Percentiles rank a stretch among this genome's conserved stretches.
Evolutionary conservation across 2,113 vertebrate genomes (phyloP).

Genomic region (Alligator sinensis): DNA sequence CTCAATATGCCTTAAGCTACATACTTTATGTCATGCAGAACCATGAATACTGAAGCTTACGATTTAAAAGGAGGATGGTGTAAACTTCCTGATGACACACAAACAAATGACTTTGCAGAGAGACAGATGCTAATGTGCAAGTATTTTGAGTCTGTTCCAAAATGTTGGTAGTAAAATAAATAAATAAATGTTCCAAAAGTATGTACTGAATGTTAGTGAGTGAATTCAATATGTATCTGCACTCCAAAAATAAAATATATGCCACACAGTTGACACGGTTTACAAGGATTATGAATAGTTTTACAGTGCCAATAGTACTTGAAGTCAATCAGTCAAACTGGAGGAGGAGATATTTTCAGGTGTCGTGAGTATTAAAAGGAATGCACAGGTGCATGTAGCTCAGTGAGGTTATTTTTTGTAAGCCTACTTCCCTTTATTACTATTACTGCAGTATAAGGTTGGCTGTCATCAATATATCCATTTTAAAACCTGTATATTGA

Average conservation of each 20-base stretch:
- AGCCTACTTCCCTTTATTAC: too few relatives aligned
- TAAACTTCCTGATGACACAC: background rate
- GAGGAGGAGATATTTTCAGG: background rate
- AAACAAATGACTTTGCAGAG: background rate
- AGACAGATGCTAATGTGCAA: background rate
- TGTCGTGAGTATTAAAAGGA: background rate
- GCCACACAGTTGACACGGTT: background rate
- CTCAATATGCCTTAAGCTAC: background rate
- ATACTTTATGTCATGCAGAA: background rate
- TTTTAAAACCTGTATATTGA: conserved; percentile 21
- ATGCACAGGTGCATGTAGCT: too few relatives aligned
- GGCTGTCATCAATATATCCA: background rate
- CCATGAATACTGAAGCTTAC: background rate
- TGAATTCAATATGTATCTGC: background rate
- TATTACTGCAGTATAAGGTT: too few relatives aligned
- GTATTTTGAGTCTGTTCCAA: background rate
- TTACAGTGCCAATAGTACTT: background rate
- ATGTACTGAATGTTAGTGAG: background rate
- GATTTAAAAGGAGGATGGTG: background rate
- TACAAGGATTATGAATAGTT: background rate
- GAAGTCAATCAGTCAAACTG: background rate
- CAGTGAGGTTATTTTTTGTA: too few relatives aligned
- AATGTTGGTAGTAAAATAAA: background rate
- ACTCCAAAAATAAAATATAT: fast-evolving
- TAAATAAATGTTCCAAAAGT: too few relatives aligned